These are phyloP conservation scores for Nesidiocoris tenuis DNA, from an alignment of 2,888 invertebrate genomes.

Conservation along the genomic window DNA sequence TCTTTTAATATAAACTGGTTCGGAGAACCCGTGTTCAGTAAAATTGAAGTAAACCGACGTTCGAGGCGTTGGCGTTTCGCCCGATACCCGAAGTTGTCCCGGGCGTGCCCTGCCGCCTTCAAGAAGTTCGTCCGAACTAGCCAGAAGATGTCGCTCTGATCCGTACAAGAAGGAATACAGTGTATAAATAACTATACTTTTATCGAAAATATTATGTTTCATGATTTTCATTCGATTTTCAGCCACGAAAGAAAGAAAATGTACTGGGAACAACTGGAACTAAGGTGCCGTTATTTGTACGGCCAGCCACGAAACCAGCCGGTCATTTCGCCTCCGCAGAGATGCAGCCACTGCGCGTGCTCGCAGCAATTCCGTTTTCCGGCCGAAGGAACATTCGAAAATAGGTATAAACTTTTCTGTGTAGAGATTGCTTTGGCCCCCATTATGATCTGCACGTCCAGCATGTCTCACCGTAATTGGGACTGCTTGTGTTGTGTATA, in stretches of 20 bases:
- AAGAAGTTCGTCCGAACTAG: too few species aligned
- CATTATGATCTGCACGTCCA: conserved; percentile 24
- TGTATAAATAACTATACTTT: too few species aligned
- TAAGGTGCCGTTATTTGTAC: conserved; percentile 78
- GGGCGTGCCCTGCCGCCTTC: too few species aligned
- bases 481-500: neutral
- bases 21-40: too few species aligned
- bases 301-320: conserved; percentile 57
- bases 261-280: conserved; percentile 90
- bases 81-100: too few species aligned
- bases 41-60: too few species aligned
- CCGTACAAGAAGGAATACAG: too few species aligned
- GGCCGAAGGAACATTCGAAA: conserved; percentile 58
- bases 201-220: too few species aligned
- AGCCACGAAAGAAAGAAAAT: conserved; percentile 92
- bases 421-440: too few species aligned
- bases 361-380: conserved; percentile 70
- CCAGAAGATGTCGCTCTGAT: too few species aligned
- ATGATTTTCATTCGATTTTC: conserved; percentile 34
- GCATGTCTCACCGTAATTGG: conserved; percentile 39
- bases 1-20: too few species aligned
- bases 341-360: conserved; percentile 60
- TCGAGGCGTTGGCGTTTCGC: too few species aligned
- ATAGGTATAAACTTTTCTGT: conserved; percentile 56
- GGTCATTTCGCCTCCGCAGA: conserved; percentile 43